Evolutionary conservation across 2,888 invertebrate genomes (phyloP).

Genomic region (Teinopalpus imperialis): DNA sequence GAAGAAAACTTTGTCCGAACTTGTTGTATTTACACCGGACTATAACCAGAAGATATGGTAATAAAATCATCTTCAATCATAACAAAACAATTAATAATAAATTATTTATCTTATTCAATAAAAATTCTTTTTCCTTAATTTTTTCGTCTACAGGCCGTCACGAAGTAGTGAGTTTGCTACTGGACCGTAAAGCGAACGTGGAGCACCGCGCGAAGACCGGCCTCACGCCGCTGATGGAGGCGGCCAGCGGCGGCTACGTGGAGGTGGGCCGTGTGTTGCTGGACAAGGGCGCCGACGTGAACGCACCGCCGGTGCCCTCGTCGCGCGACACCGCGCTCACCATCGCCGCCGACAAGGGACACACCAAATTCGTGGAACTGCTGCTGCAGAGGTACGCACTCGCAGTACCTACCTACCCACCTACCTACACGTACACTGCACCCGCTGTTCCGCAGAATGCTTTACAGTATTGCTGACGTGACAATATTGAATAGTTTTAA

Average conservation of each 20-base stretch:
- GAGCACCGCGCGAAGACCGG: conserved; percentile 99
- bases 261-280: conserved; percentile 98
- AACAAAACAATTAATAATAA: too few species aligned
- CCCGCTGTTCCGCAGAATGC: too few species aligned
- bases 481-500: too few species aligned
- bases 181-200: conserved; percentile 98
- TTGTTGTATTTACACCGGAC: too few species aligned
- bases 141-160: conserved; percentile 88
- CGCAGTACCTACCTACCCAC: too few species aligned
- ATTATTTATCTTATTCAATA: too few species aligned
- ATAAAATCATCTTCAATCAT: too few species aligned
- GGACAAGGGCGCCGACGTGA: conserved; percentile 98
- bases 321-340: conserved; percentile 99
- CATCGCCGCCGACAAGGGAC: conserved; percentile 99
- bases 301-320: conserved; percentile 98
- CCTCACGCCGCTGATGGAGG: conserved; percentile 99
- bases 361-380: conserved; percentile 95
- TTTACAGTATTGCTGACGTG: too few species aligned
- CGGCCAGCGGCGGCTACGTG: conserved; percentile 99
- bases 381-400: conserved; percentile 83
- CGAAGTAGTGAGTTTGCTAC: conserved; percentile 97
- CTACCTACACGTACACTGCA: too few species aligned
- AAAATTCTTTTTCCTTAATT: too few species aligned
- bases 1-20: too few species aligned
- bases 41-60: too few species aligned